Conservation (phyloP, 2,888 invertebrate genomes). For the Mylabris sibirica region DNA sequence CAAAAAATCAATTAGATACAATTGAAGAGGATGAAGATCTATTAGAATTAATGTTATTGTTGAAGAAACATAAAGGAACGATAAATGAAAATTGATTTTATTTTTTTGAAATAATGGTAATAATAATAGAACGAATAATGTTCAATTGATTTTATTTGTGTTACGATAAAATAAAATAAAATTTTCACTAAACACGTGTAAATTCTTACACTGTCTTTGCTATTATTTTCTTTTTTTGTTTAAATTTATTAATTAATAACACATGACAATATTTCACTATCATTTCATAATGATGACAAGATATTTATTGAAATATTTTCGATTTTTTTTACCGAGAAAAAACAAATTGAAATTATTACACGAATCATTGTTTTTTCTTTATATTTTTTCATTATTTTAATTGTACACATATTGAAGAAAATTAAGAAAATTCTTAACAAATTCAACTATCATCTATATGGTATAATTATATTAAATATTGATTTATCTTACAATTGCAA, state of each 20-base stretch:
- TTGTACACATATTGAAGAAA: not conserved
- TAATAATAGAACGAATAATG: not conserved
- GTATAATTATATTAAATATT: conserved; percentile 20
- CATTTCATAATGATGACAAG: conserved; percentile 4
- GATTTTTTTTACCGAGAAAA: not conserved
- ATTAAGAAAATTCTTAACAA: conserved; percentile 30
- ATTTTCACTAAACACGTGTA: not conserved
- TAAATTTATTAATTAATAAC: conserved; percentile 5
- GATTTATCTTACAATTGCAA: conserved; percentile 30
- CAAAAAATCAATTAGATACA: not conserved
- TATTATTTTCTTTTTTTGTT: too few species aligned
- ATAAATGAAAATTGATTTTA: not conserved
- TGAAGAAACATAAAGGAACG: not conserved
- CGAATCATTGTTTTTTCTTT: not conserved
- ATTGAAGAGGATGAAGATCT: not conserved
- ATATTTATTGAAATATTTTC: not conserved
- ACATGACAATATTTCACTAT: conserved; percentile 9
- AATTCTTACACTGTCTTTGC: not conserved
- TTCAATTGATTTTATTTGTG: conserved; percentile 35
- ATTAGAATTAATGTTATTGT: not conserved
- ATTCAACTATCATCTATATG: conserved; percentile 25
- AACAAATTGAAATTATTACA: conserved; percentile 1
- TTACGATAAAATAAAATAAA: conserved; percentile 24
- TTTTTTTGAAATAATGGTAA: not conserved
- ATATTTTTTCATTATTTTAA: not conserved